These are phyloP conservation scores for Alosa sapidissima DNA, from an alignment of 2,797 vertebrate genomes.

Conservation along the genomic window DNA sequence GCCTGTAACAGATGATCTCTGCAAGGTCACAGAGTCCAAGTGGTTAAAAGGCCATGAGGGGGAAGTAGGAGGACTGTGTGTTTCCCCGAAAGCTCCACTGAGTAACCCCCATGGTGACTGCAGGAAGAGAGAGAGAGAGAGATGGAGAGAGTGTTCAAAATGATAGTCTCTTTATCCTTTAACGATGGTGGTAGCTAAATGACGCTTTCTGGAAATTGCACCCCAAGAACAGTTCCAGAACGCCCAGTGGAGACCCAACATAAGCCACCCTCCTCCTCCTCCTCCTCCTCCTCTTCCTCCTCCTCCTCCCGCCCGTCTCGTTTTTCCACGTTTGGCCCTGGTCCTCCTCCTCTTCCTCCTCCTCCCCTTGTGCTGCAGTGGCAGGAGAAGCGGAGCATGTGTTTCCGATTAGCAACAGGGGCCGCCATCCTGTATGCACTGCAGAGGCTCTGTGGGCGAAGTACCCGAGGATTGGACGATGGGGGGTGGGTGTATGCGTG, in stretches of 20 bases:
- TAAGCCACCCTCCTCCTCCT: not conserved
- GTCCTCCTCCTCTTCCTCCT: not conserved
- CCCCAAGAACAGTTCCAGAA: not conserved
- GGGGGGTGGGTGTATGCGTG: not conserved
- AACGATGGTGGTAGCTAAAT: not conserved
- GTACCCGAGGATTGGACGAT: not conserved
- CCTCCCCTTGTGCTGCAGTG: not conserved
- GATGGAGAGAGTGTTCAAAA: not conserved
- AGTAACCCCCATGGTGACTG: not conserved
- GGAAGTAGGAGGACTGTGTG: not conserved
- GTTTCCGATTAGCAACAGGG: constrained; percentile 61
- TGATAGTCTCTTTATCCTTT: not conserved
- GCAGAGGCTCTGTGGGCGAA: constrained; percentile 42
- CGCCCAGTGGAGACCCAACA: not conserved
- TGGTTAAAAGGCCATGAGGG: not conserved
- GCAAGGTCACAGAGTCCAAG: not conserved
- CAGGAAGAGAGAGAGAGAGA: not conserved
- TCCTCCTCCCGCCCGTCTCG: not conserved
- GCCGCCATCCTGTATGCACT: constrained; percentile 55
- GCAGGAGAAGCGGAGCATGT: constrained; percentile 62
- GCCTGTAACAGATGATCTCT: not conserved
- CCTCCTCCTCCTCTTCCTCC: not conserved
- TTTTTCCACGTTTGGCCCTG: not conserved
- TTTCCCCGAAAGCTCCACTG: not conserved
- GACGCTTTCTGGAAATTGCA: not conserved